Base-by-base conservation (phyloP, 2,797 vertebrate species). In the Nyctalus aviator region DNA sequence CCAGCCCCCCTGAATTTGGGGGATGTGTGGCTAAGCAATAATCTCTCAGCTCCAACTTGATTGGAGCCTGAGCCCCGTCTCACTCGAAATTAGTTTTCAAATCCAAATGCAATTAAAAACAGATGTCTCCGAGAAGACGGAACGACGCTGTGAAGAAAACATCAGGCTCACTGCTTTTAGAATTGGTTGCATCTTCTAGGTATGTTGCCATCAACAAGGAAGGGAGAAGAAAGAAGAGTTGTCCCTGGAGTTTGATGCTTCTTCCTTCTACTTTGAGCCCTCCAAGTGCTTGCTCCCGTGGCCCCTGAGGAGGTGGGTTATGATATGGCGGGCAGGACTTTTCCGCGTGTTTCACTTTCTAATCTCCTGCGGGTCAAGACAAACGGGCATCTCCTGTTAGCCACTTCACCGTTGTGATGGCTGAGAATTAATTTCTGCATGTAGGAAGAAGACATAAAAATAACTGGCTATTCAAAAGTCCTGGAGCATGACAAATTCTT, bases 41-140 rank as follows among this genome's bases (percentile, higher is more conserved):
- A 97, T 98, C 97, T 98, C 96, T 93, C 93, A 93, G 94, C 25
- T 97, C 93, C 96, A 84, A 8, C 95, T 97, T 98, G 97, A 98
- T 97, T 98, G 96, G 96, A 94, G 94, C 92, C 97, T 98, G 98
- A 98, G 97, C 97, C 95, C 94, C 96, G 96, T 98, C 97, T 98
- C 84, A 96, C 96, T 97, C 90, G 78, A 97, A 97, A 97, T 97
- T 97, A 96, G 96, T 97, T 96, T 94, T 96, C 92, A 97, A 97
- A 94, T 97, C 95, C 95, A 95, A 90, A 94, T 94, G 94, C 30
- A 96, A 98, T 98, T 97, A 97, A 93, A 98, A 98, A 95, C 98
- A 98, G 97, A 98, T 98, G 98, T 96, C 97, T 95, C 93, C 95
- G 96, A 88, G 97, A 93, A 97, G 97, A 97, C 95, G 90, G 92